Percentiles rank a stretch among this genome's conserved stretches.
phyloP scores from a whole-genome alignment of 1,140 invertebrate species.

The Coenobita brevimanus region DNA sequence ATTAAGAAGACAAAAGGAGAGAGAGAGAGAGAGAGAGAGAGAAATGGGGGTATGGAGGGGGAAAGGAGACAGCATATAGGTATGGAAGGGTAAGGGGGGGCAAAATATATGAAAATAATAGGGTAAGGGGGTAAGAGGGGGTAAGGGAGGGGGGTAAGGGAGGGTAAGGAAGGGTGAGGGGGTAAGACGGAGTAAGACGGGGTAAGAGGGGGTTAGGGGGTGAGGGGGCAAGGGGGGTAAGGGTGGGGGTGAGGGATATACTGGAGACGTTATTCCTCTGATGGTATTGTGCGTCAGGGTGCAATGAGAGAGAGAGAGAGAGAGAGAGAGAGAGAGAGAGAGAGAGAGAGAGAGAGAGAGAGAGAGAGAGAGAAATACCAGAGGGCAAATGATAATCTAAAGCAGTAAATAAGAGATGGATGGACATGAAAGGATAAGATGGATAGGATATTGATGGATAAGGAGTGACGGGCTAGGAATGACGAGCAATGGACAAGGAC shows the following conservation, averaged over 20 bases:
- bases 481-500: no score
- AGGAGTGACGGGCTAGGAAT: no score
- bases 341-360: no score
- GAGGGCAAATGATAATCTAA: not conserved
- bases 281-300: no score
- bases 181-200: no score
- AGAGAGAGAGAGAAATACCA: not conserved
- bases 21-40: not conserved
- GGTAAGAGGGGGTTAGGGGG: no score
- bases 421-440: not conserved
- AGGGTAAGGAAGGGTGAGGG: no score
- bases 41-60: not conserved
- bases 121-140: no score
- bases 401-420: not conserved
- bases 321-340: not conserved
- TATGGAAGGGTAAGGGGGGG: not conserved
- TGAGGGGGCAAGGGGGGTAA: no score
- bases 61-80: not conserved
- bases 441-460: not conserved
- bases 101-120: not conserved
- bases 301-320: no score
- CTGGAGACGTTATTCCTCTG: no score
- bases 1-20: not conserved
- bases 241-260: no score
- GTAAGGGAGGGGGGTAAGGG: not conserved